Percentiles rank a stretch among this genome's conserved stretches.
phyloP scores from a whole-genome alignment of 2,797 vertebrate genomes.

The Periparus ater region DNA sequence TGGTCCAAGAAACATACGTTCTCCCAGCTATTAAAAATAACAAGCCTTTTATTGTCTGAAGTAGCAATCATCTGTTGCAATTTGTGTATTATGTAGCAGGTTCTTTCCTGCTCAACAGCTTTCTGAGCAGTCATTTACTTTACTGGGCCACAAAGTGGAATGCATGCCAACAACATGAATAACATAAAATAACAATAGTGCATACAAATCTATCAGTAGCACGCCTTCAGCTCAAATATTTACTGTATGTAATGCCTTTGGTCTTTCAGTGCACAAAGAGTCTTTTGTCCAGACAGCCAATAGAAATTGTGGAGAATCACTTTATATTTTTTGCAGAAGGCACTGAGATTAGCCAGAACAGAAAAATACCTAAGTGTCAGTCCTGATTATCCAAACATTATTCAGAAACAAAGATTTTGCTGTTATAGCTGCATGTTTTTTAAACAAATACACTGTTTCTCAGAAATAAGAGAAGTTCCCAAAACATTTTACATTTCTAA shows the following conservation, averaged over 20 bases:
- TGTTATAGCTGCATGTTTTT: background rate
- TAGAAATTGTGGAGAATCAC: background rate
- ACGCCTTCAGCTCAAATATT: slow-evolving; percentile 68
- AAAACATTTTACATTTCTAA: background rate
- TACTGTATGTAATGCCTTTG: slow-evolving; percentile 26
- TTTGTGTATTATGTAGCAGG: background rate
- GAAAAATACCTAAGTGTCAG: background rate
- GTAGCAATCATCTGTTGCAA: background rate
- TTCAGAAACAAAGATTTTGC: slow-evolving; percentile 11
- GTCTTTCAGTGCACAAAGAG: slow-evolving; percentile 20
- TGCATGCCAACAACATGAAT: slow-evolving; percentile 1
- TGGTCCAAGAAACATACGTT: background rate
- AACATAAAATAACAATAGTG: background rate
- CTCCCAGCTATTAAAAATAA: background rate
- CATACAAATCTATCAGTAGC: slow-evolving; percentile 20
- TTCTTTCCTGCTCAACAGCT: background rate
- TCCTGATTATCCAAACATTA: slow-evolving; percentile 7
- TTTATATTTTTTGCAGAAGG: slow-evolving; percentile 24
- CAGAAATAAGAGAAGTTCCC: background rate
- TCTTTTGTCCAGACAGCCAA: slow-evolving; percentile 34
- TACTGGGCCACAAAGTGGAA: background rate
- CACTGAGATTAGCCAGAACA: slow-evolving; percentile 1
- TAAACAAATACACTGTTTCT: background rate
- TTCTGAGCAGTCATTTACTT: background rate
- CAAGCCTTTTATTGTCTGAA: slow-evolving; percentile 13